Conservation (phyloP, 2,113 vertebrate genomes). For the Thamnophis sirtalis region DNA sequence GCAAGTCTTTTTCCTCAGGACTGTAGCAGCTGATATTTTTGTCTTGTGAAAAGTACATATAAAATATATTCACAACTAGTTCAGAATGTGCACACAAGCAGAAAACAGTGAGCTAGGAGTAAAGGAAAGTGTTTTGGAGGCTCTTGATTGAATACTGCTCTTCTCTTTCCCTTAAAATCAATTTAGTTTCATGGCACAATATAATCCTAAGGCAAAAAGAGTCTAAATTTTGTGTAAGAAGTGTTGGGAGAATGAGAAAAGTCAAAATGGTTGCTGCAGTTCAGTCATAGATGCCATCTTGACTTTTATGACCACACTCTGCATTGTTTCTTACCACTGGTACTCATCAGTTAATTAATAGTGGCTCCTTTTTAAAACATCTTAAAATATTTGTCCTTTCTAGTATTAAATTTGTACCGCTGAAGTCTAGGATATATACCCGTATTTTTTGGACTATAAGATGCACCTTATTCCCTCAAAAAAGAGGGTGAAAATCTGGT, state of each 20-base stretch:
- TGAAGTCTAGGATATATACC: background rate
- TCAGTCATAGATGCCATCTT: background rate
- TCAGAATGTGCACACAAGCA: background rate
- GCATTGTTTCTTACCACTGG: background rate
- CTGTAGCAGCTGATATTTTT: background rate
- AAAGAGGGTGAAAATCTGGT: no score
- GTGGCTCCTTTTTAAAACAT: background rate
- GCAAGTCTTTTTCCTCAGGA: background rate
- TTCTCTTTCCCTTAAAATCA: background rate
- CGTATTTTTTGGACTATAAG: no score
- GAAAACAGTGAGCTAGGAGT: background rate
- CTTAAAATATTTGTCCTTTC: background rate
- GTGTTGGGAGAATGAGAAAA: background rate
- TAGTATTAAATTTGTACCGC: background rate
- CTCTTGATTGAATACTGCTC: background rate
- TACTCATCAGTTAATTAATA: background rate
- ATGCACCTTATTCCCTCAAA: no score
- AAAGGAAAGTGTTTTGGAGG: background rate
- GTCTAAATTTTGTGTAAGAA: conserved; percentile 13
- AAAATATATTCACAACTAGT: background rate
- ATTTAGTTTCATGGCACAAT: background rate
- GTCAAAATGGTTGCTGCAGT: background rate
- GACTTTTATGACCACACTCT: background rate
- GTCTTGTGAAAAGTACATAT: background rate
- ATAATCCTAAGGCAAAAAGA: conserved; percentile 30